Base-by-base conservation (phyloP, 2,113 vertebrate genomes). In the Anolis sagrei region DNA sequence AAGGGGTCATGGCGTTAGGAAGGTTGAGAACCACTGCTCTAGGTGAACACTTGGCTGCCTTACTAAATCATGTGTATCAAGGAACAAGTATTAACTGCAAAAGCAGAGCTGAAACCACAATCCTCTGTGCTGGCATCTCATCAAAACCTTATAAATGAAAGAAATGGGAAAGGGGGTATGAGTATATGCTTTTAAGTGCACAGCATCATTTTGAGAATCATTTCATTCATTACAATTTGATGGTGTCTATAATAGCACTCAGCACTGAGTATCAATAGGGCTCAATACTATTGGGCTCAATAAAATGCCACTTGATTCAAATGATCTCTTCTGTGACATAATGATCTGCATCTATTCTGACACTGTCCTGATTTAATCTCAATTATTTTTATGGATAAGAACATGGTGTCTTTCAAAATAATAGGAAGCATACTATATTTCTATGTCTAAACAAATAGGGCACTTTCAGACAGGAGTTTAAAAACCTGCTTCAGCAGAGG, bases 161-260 rank as follows among this genome's bases (percentile, higher is more conserved):
- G n/a, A 32, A 39, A 51, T 51, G 44, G 29, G n/a, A n/a, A n/a
- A 25, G 29, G n/a, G 29, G 44, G 44, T 49, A 81, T 19, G n/a
- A 81, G 32, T 29, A 14, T 11, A 18, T 69, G 29, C 29, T 69
- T 77, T 25, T 34, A 49, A 39, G 32, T 66, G 64, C 44, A 14
- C 39, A 25, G n/a, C n/a, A 81, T 51, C n/a, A 49, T 69, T 69
- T 23, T 49, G 64, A 69, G 29, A 81, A 49, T 21, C 9, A 32
- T 36, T 66, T 66, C 25, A n/a, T 69, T 51, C 44, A 81, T 54
- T 69, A 81, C 64, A 81, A 81, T 51, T 34, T 58, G n/a, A 58
- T 54, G 51, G 49, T 34, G n/a, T 29, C 74, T 14, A 16, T 75
- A 48, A 48, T 48, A 25, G 39, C 29, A 77, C 29, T 54, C 32